These are phyloP conservation scores for Helleia helle DNA, from an alignment of 2,888 invertebrate genomes.

Conservation along the genomic window DNA sequence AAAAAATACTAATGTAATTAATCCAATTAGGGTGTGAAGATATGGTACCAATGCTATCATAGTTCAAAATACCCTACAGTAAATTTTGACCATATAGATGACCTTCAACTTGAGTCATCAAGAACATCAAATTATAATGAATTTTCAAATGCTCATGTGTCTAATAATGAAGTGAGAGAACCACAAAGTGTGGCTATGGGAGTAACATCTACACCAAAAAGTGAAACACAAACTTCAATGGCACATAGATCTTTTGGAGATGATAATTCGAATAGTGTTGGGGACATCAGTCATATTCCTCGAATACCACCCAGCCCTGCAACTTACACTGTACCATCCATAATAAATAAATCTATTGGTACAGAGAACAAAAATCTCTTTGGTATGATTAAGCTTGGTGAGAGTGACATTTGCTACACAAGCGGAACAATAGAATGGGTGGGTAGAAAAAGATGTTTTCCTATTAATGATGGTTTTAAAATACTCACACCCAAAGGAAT, in stretches of 20 bases:
- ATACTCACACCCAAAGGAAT: conserved; percentile 33
- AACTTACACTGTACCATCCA: conserved; percentile 46
- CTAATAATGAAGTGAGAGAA: conserved; percentile 7
- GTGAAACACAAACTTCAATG: background rate
- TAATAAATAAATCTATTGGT: conserved; percentile 30
- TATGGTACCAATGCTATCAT: conserved; percentile 64
- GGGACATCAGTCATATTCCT: conserved; percentile 55
- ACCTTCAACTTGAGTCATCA: conserved; percentile 21
- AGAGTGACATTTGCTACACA: conserved; percentile 63
- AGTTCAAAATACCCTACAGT: conserved; percentile 50
- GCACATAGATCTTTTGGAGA: background rate
- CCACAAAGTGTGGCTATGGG: conserved; percentile 8
- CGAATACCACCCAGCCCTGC: conserved; percentile 46
- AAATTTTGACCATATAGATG: conserved; percentile 51
- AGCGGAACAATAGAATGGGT: conserved; percentile 67
- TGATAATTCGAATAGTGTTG: conserved; percentile 35
- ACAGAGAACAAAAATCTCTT: conserved; percentile 36
- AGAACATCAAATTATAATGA: conserved; percentile 17
- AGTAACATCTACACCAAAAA: conserved; percentile 8
- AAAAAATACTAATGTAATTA: conserved; percentile 5
- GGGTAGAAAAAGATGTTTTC: conserved; percentile 54
- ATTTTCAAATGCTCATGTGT: conserved; percentile 19
- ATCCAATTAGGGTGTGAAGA: conserved; percentile 42
- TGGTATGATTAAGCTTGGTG: conserved; percentile 58
- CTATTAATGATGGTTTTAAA: conserved; percentile 62